Evolutionary conservation across 2,113 vertebrate genomes (phyloP).

Genomic region (Dipodomys merriami): DNA sequence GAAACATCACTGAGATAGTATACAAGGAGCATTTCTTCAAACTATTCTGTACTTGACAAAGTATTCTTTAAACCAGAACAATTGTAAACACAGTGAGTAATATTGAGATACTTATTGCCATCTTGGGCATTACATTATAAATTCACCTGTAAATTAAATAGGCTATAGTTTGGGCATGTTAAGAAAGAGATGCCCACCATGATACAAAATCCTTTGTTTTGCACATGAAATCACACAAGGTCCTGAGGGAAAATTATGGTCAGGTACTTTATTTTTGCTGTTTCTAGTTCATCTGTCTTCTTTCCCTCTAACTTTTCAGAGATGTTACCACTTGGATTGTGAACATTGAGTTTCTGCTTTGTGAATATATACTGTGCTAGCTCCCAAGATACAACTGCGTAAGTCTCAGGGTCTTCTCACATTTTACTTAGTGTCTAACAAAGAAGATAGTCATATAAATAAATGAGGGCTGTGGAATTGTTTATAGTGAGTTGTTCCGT

Average conservation of each 20-base stretch:
- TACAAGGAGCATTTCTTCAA: conserved; percentile 30
- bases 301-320: not conserved
- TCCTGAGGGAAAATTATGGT: not conserved
- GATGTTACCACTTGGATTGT: not conserved
- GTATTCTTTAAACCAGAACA: conserved; percentile 30
- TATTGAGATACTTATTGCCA: conserved; percentile 39
- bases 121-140: not conserved
- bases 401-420: not conserved
- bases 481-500: conserved; percentile 31
- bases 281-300: not conserved
- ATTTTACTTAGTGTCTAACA: conserved; percentile 33
- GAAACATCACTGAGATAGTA: conserved; percentile 35
- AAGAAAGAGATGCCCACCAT: not conserved
- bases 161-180: conserved; percentile 11
- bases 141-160: conserved; percentile 57
- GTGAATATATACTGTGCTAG: not conserved
- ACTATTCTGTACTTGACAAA: conserved; percentile 24
- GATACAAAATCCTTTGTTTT: conserved; percentile 32
- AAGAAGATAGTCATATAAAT: not conserved
- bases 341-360: conserved; percentile 15
- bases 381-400: not conserved
- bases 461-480: not conserved
- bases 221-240: not conserved
- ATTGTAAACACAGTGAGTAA: not conserved
- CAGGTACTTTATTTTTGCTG: conserved; percentile 5